These are phyloP conservation scores for Astreopora myriophthalma DNA, from an alignment of 64 coral and sea anemone species.

Conservation along the genomic window DNA sequence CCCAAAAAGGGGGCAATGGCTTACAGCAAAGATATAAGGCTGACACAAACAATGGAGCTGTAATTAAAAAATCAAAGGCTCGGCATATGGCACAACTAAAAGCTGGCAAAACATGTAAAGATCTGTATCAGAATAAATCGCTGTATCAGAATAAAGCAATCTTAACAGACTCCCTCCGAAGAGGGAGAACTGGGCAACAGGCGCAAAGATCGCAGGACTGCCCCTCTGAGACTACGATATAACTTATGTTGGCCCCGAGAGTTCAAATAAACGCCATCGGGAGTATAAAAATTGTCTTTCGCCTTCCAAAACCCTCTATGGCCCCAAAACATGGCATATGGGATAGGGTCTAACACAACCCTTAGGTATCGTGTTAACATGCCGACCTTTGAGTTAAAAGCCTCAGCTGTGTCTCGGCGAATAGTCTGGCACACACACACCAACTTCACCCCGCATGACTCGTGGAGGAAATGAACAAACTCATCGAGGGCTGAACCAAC, in stretches of 20 bases:
- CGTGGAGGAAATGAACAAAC: neutral
- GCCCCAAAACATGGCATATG: neutral
- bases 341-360: neutral
- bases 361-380: neutral
- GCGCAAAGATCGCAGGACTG: neutral
- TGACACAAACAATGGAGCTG: too few species aligned
- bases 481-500: neutral
- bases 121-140: too few species aligned
- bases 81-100: too few species aligned
- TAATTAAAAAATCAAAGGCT: too few species aligned
- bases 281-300: neutral
- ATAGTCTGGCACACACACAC: constrained; percentile 26
- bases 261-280: neutral
- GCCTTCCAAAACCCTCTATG: neutral
- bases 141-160: too few species aligned
- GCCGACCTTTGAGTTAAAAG: neutral
- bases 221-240: neutral
- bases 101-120: too few species aligned
- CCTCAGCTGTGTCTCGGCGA: neutral
- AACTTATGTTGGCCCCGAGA: neutral
- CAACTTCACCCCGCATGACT: neutral
- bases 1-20: too few species aligned
- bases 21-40: too few species aligned
- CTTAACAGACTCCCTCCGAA: too few species aligned
- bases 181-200: too few species aligned